These are phyloP conservation scores for Sylvilagus floridanus DNA, from an alignment of 2,797 vertebrate species.

Conservation along the genomic window DNA sequence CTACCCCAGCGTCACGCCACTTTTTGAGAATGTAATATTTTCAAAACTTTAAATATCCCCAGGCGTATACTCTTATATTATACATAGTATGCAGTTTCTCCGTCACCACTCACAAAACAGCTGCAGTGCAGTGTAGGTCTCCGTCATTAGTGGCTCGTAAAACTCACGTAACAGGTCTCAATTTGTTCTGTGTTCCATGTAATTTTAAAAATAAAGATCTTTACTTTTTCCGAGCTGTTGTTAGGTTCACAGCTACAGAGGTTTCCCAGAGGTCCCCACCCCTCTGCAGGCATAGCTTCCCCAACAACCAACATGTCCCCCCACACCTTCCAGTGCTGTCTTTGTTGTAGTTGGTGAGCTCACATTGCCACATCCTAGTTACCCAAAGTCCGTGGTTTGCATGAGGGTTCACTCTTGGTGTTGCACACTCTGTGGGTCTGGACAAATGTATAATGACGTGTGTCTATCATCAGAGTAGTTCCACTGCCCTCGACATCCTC, in stretches of 20 bases:
- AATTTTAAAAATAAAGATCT: neutral
- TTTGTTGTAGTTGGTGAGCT: neutral
- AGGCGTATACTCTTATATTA: neutral
- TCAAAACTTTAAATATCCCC: neutral
- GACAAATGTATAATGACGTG: neutral
- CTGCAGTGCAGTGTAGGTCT: neutral
- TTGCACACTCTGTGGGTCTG: neutral
- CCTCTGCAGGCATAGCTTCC: no score
- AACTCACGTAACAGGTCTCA: constrained; percentile 11
- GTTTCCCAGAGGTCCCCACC: no score
- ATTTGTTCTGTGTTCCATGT: neutral
- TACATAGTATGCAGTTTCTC: constrained; percentile 8
- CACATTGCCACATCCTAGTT: neutral
- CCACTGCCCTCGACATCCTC: neutral
- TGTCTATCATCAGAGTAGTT: neutral
- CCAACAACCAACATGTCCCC: neutral
- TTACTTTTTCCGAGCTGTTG: neutral
- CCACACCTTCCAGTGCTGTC: neutral
- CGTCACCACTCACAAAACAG: neutral
- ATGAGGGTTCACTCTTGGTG: neutral
- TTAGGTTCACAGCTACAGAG: neutral
- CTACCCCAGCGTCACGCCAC: neutral
- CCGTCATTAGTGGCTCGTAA: neutral
- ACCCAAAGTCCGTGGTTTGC: neutral
- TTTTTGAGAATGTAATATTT: constrained; percentile 34